These are phyloP conservation scores for Rhagonycha lutea DNA, from an alignment of 2,888 invertebrate species.

Conservation along the genomic window DNA sequence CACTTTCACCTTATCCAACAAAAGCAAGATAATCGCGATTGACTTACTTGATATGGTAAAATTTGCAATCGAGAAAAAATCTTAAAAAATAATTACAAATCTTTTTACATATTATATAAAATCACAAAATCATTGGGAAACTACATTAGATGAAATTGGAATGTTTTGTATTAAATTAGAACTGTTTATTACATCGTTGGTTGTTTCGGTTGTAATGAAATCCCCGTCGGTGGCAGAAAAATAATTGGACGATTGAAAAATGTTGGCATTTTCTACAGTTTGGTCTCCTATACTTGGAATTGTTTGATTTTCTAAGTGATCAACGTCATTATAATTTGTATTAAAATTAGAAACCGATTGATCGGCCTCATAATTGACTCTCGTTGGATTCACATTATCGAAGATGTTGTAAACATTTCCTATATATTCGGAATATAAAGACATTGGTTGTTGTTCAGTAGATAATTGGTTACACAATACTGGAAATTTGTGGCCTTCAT, in stretches of 20 bases:
- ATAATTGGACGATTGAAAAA: conserved; percentile 69
- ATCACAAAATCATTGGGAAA: neutral
- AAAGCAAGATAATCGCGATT: neutral
- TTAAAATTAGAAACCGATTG: neutral
- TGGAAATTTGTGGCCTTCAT: conserved; percentile 48
- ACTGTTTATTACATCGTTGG: conserved; percentile 48
- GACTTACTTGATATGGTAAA: neutral
- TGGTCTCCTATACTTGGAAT: conserved; percentile 29
- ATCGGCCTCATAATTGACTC: neutral
- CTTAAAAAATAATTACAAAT: neutral
- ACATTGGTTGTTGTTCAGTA: conserved; percentile 37
- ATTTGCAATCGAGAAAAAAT: neutral
- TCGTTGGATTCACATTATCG: neutral
- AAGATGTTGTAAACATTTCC: conserved; percentile 58
- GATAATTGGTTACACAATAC: conserved; percentile 46
- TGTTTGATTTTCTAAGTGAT: conserved; percentile 5
- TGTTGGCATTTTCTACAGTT: conserved; percentile 33
- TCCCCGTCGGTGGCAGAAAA: conserved; percentile 59
- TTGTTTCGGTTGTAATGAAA: conserved; percentile 61
- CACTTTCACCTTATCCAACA: neutral
- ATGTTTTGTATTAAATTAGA: conserved; percentile 11
- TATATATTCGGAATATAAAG: conserved; percentile 61
- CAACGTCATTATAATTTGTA: conserved; percentile 9
- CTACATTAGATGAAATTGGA: conserved; percentile 9
- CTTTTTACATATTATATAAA: neutral